Base-by-base conservation (phyloP, 2,113 vertebrate species). In the Gobius niger region DNA sequence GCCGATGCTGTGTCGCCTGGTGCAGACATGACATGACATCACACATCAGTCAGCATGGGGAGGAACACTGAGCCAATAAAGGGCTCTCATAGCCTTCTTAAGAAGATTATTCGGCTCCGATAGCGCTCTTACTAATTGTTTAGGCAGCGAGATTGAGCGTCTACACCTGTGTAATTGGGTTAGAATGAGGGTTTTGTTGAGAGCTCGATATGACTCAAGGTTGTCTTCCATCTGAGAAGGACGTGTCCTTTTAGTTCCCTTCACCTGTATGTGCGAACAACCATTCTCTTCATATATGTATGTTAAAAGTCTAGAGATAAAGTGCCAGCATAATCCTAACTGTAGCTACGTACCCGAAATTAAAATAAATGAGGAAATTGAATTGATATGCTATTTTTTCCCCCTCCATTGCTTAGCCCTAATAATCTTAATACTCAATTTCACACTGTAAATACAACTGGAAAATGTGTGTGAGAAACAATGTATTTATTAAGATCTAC, bases 101-200 rank as follows among this genome's bases (percentile, higher is more conserved):
- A 89, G 40, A 79, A 68, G 87, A 90, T 89, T 89, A 87, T 82
- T 79, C 77, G 63, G 69, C 80, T 79, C 68, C 67, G 7, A 76
- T 72, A 54, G 65, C 62, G 50, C 82, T 60, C 74, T 83, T 68
- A 64, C 71, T 85, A 82, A 89, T 85, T 84, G 78, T 86, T 88
- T 71, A 73, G 67, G 68, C 73, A 62, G 78, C 73, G 75, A 65
- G 78, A 63, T 81, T 61, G 73, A 72, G 57, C 74, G 68, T 78
- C 72, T 57, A 74, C 78, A 83, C 73, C 67, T 83, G 52, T 75
- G 7, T 81, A 85, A 89, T 77, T 78, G 64, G 53, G 73, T 87
- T 87, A 84, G 64, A 76, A 78, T n/a, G 67, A 40, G 9, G 42
- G 68, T 75, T 60, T 65, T 84, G 76, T 81, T 83, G 75, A 85